Evolutionary conservation across 2,113 vertebrate species (phyloP), one percentile per base, ranked within the genome.

Genomic region (Tachysurus fulvidraco): DNA sequence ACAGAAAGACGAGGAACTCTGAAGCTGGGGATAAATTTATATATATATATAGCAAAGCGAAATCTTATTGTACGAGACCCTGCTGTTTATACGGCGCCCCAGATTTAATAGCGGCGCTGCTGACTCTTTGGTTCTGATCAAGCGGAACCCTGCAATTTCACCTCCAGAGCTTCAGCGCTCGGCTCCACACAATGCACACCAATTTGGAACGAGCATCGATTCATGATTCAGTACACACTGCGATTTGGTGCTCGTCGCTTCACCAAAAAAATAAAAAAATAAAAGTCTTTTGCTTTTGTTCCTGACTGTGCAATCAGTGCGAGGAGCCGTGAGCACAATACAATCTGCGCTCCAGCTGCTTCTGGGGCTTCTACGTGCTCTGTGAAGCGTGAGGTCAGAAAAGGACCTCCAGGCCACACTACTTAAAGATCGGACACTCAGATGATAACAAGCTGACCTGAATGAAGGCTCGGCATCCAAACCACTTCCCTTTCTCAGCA

Each of bases 261-360:
- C 92, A 94, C 90, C 91, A 94, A 94, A 95, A 94, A 93, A 83
- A 10, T 91, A 92, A 89, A 16, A 74, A 46, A 54, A 0, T 36
- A 46, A 62, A 50, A 44, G 36, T 52, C 36, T n/a, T 81, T 85
- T 88, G 89, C 89, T 92, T 90, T 91, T 94, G 88, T 93, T 94
- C 92, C 89, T 92, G 94, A 94, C 93, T 89, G 94, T 84, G 89
- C 82, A 92, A 93, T 93, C 90, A 92, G 89, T 87, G 82, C 73
- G 88, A 90, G 87, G 87, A 52, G 28, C 14, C 89, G 17, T 80
- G 89, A 65, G 67, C 88, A 91, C 90, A 84, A 90, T 88, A 84
- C 91, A 88, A 81, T 81, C 41, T 5, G n/a, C 0, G 4, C 41
- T 57, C 52, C 14, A 67, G 83, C 59, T 85, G 93, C 71, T 64